These are phyloP conservation scores for Epicampocera succincta DNA, from an alignment of 2,888 invertebrate species.

Conservation along the genomic window DNA sequence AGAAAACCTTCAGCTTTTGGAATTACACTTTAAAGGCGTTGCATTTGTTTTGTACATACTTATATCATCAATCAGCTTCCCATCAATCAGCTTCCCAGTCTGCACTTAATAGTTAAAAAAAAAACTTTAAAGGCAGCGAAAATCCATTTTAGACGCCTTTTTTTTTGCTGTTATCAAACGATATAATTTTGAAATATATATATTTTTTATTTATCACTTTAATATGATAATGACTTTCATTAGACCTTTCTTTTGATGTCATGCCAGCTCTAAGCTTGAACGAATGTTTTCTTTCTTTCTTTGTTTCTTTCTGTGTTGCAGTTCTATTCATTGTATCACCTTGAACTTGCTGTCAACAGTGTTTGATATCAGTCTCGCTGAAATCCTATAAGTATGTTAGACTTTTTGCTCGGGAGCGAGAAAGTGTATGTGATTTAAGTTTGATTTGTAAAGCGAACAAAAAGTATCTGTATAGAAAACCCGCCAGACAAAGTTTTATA, in stretches of 20 bases:
- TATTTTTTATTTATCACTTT: neutral
- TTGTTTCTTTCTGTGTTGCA: neutral
- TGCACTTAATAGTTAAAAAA: too few species aligned
- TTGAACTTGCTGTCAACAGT: constrained; percentile 44
- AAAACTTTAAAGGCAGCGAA: too few species aligned
- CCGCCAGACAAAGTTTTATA: constrained; percentile 1
- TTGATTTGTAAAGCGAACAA: neutral
- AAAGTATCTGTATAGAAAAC: neutral
- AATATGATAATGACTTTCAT: constrained; percentile 1
- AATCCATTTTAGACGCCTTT: neutral
- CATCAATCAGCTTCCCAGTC: too few species aligned
- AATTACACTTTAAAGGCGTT: too few species aligned
- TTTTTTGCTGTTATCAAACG: neutral
- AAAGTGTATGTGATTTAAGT: neutral
- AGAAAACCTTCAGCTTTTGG: too few species aligned
- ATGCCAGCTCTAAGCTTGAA: neutral
- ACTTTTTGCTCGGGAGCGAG: neutral
- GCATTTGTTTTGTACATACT: too few species aligned
- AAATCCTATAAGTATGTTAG: constrained; percentile 7
- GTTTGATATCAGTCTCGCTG: constrained; percentile 23
- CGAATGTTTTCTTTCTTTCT: neutral
- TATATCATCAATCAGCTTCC: too few species aligned
- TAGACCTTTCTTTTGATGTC: neutral
- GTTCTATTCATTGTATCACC: constrained; percentile 22
- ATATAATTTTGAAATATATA: neutral